Percentiles rank a stretch among this genome's conserved stretches.
These are phyloP conservation scores for Linnaemya vulpina DNA, from an alignment of 2,888 invertebrate genomes.

Conservation along the genomic window DNA sequence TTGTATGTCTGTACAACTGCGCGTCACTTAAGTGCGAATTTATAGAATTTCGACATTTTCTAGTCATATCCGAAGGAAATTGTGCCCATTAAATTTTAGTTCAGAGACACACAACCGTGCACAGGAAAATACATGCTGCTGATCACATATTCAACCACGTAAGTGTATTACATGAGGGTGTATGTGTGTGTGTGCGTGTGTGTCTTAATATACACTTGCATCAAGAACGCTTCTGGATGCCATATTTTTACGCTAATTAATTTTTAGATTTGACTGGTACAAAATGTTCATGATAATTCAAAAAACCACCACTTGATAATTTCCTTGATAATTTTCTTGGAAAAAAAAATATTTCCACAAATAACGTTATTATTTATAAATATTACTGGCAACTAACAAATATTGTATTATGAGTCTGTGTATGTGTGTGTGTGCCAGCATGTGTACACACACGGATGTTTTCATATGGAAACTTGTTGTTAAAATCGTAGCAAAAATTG, in stretches of 20 bases:
- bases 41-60: constrained; percentile 56
- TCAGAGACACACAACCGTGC: constrained; percentile 25
- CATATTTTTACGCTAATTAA: constrained; percentile 82
- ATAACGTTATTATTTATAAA: constrained; percentile 62
- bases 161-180: background rate
- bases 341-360: constrained; percentile 59
- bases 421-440: background rate
- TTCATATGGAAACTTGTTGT: constrained; percentile 54
- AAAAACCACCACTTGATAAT: constrained; percentile 68
- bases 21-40: constrained; percentile 51
- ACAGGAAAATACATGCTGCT: background rate
- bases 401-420: background rate
- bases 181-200: background rate
- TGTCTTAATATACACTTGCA: background rate
- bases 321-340: constrained; percentile 65
- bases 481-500: constrained; percentile 49
- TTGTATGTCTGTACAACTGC: constrained; percentile 1
- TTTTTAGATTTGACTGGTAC: constrained; percentile 75
- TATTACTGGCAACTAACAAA: constrained; percentile 41
- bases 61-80: constrained; percentile 69
- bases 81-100: constrained; percentile 55
- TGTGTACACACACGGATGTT: background rate
- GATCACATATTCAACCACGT: background rate
- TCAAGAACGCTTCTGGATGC: constrained; percentile 56
- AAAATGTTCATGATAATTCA: constrained; percentile 61